phyloP scores from a whole-genome alignment of 2,113 vertebrate genomes.

The Struthio camelus region DNA sequence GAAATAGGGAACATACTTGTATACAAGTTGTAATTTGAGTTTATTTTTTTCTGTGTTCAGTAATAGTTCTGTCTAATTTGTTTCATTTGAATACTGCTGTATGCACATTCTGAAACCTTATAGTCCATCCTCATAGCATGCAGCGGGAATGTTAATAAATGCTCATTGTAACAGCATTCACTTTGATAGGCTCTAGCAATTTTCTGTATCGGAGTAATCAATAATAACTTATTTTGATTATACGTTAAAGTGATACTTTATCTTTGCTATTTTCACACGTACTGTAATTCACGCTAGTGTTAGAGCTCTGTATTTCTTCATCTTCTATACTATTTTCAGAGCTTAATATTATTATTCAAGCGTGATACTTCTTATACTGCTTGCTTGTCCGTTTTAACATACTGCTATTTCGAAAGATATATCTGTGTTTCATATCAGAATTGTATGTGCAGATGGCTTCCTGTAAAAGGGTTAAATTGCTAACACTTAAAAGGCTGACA shows the following conservation, averaged over 20 bases:
- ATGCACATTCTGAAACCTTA: background rate
- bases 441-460: background rate
- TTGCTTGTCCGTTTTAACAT: background rate
- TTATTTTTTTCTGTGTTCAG: background rate
- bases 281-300: background rate
- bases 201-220: background rate
- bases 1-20: background rate
- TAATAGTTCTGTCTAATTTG: background rate
- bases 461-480: background rate
- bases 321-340: background rate
- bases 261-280: background rate
- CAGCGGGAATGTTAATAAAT: background rate
- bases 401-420: background rate
- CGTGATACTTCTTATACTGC: background rate
- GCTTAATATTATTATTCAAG: background rate
- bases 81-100: background rate
- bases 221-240: background rate
- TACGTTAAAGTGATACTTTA: background rate
- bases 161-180: background rate
- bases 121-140: background rate
- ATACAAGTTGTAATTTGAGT: background rate
- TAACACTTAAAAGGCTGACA: background rate
- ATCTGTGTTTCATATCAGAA: background rate
- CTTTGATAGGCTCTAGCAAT: background rate
- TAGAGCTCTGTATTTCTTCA: background rate